phyloP scores from a whole-genome alignment of 2,797 vertebrate species.

The Morus bassanus region DNA sequence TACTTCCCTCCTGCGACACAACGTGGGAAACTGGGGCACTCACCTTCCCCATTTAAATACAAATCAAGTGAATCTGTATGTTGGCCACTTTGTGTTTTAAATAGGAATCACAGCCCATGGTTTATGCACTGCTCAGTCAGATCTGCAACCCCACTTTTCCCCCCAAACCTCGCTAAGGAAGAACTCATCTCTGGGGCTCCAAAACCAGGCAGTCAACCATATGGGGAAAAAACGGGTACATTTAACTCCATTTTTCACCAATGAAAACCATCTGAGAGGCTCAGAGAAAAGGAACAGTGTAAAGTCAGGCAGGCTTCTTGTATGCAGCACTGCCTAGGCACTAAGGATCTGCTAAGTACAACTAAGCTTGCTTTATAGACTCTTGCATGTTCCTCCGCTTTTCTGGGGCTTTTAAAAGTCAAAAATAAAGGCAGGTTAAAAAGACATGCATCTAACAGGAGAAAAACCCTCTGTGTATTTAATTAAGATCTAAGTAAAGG shows the following conservation, averaged over 20 bases:
- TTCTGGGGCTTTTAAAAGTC: neutral
- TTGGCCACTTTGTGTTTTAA: neutral
- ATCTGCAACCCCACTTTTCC: neutral
- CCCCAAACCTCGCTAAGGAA: neutral
- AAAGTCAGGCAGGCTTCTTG: neutral
- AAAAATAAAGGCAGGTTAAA: conserved; percentile 13
- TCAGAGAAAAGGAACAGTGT: neutral
- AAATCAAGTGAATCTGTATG: neutral
- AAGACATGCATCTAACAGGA: neutral
- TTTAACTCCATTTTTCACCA: neutral
- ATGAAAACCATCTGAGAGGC: neutral
- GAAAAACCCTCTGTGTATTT: neutral
- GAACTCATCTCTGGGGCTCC: neutral
- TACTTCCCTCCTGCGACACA: neutral
- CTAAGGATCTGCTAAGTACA: neutral
- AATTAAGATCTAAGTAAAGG: neutral
- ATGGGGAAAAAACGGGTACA: neutral
- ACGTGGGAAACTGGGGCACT: neutral
- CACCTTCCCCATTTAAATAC: neutral
- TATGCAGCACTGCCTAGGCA: neutral
- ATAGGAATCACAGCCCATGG: neutral
- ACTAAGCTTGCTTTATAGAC: neutral
- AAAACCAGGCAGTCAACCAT: neutral
- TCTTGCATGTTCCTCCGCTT: neutral
- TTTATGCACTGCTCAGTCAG: neutral